Evolutionary conservation across 1,140 invertebrate species (phyloP).

Genomic region (Drosophila funebris): DNA sequence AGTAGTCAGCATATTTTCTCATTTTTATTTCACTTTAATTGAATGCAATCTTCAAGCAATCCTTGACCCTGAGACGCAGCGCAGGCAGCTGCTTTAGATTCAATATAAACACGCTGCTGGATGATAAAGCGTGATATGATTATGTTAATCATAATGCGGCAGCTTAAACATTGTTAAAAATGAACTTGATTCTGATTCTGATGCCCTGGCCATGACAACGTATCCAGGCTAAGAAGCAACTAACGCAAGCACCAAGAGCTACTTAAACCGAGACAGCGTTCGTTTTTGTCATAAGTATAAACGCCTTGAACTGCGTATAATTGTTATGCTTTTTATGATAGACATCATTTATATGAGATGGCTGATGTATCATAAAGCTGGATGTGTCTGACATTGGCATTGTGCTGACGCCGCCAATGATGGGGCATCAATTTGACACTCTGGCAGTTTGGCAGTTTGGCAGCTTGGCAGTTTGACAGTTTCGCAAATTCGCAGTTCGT

Average conservation of each 20-base stretch:
- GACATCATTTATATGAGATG: slow-evolving; percentile 3
- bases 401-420: slow-evolving; percentile 34
- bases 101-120: slow-evolving; percentile 21
- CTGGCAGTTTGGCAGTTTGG: background rate
- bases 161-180: slow-evolving; percentile 3
- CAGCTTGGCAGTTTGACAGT: background rate
- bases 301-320: slow-evolving; percentile 30
- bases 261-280: slow-evolving; percentile 8
- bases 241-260: too few relatives aligned
- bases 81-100: background rate
- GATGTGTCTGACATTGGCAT: slow-evolving; percentile 2
- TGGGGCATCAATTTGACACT: background rate
- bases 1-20: too few relatives aligned
- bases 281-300: background rate
- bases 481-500: background rate
- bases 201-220: slow-evolving; percentile 9
- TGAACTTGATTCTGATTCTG: slow-evolving; percentile 1
- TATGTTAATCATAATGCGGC: slow-evolving; percentile 35
- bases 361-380: background rate
- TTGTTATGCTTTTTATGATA: slow-evolving; percentile 27
- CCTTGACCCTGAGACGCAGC: slow-evolving; percentile 13
- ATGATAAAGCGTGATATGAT: slow-evolving; percentile 22
- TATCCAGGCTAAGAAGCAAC: background rate
- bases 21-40: too few relatives aligned
- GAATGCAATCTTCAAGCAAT: slow-evolving; percentile 18